Evolutionary conservation across 2,888 invertebrate species (phyloP).

Genomic region (Rhagonycha lutea): DNA sequence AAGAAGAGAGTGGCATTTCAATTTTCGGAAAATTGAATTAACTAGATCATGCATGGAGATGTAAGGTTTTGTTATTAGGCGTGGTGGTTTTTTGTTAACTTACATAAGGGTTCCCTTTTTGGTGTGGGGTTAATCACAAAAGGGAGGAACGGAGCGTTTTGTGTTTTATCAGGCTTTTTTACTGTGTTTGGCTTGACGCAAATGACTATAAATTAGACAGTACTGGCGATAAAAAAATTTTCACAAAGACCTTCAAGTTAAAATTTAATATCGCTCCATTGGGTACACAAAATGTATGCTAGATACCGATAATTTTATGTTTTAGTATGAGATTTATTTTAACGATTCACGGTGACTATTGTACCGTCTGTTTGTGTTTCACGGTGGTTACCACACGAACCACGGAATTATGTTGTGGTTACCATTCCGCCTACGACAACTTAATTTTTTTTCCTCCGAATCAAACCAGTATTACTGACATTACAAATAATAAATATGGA

Average conservation of each 20-base stretch:
- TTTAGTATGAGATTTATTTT: background rate
- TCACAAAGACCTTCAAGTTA: background rate
- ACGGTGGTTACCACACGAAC: background rate
- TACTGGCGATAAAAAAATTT: background rate
- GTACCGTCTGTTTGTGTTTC: background rate
- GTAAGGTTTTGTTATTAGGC: conserved; percentile 1
- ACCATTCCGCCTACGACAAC: background rate
- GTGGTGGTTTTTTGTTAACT: background rate
- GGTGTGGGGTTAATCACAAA: background rate
- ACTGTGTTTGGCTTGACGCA: conserved; percentile 1
- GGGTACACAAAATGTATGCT: background rate
- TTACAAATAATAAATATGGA: background rate
- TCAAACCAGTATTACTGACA: background rate
- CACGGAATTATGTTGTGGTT: background rate
- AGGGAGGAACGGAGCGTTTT: background rate
- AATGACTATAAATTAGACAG: background rate
- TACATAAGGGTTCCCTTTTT: background rate
- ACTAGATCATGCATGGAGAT: background rate
- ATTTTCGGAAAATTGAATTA: background rate
- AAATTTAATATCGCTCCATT: background rate
- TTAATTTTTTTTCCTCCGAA: background rate
- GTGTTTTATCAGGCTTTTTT: conserved; percentile 2
- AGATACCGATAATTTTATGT: background rate
- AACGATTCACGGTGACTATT: background rate
- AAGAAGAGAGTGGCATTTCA: background rate